phyloP scores from a whole-genome alignment of 2,888 invertebrate genomes.

The Agrotis clavis region DNA sequence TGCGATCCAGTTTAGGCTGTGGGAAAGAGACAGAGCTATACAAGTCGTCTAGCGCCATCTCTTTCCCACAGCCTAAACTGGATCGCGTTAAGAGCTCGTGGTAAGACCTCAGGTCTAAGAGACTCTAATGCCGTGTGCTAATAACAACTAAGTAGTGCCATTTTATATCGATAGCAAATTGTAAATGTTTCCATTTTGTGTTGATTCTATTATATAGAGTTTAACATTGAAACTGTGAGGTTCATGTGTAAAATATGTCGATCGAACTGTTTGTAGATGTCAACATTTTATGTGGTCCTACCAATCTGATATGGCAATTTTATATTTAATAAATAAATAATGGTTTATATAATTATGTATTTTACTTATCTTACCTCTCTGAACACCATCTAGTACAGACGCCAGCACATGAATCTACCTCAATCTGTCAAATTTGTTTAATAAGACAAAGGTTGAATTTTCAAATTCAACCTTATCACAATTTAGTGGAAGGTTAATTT shows the following conservation, averaged over 20 bases:
- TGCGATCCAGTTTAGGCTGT: too few relatives aligned
- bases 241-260: constrained; percentile 73
- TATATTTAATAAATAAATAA: constrained; percentile 88
- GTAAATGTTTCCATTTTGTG: constrained; percentile 84
- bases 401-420: too few relatives aligned
- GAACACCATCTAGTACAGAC: not conserved
- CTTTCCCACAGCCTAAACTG: too few relatives aligned
- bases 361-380: constrained; percentile 57
- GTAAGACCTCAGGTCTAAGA: too few relatives aligned
- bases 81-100: too few relatives aligned
- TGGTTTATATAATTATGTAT: constrained; percentile 75
- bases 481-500: too few relatives aligned
- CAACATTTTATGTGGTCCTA: constrained; percentile 79
- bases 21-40: too few relatives aligned
- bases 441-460: too few relatives aligned
- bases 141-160: constrained; percentile 71
- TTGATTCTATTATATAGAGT: constrained; percentile 89
- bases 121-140: constrained; percentile 48
- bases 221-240: constrained; percentile 78
- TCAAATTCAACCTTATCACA: too few relatives aligned
- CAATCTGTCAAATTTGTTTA: too few relatives aligned
- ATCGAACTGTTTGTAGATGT: constrained; percentile 82
- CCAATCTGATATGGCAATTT: constrained; percentile 84
- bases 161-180: constrained; percentile 74
- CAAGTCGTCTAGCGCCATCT: too few relatives aligned